Base-by-base conservation (phyloP, 2,888 invertebrate species). In the Lasioglossum malachurum region DNA sequence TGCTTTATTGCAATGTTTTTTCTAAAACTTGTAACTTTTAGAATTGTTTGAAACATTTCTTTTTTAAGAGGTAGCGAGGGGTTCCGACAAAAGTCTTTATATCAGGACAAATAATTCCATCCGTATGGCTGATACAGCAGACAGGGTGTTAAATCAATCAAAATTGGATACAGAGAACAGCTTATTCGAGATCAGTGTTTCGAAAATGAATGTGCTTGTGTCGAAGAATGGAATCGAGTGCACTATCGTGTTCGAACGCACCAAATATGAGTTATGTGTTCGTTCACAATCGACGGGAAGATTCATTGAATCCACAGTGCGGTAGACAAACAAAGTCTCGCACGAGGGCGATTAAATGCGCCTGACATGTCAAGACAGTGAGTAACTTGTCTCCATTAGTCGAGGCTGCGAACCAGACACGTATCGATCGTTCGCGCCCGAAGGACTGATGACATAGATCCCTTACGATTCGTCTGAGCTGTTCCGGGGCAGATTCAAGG, bases 351-450 rank as follows among this genome's bases (percentile, higher is more conserved):
- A 78, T 86, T 80, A 86, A 80, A 81, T 72, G 27, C 38, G 41
- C 14, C 35, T 31, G 64, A 78, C 73, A 78, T 72, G 69, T 72
- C 78, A 46, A 73, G 86, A 78, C 86, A 80, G 87, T 86, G 86
- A 86, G 67, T 86, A 86, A 86, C 72, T 46, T 73, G 75, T 57
- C 78, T 72, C 81, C 41, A 86, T 86, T 78, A 86, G 41, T 80
- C 81, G 14, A 41, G 72, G 81, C 81, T 78, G 53, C 35, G 75
- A 64, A 67, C 53, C 57, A 31, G 49, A 60, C 46, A 41, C 35
- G 60, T 49, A 81, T 81, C 86, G 86, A 86, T 86, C 86, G 35
- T 10, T 23, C 64, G 1, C 71, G 19, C 57, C n/a, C 2, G n/a
- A 44, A 82, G 82, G 76, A 86, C 81, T 74, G 79, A 87, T 82